Base-by-base conservation (phyloP, 2,113 vertebrate species). In the Falcunculus frontatus region DNA sequence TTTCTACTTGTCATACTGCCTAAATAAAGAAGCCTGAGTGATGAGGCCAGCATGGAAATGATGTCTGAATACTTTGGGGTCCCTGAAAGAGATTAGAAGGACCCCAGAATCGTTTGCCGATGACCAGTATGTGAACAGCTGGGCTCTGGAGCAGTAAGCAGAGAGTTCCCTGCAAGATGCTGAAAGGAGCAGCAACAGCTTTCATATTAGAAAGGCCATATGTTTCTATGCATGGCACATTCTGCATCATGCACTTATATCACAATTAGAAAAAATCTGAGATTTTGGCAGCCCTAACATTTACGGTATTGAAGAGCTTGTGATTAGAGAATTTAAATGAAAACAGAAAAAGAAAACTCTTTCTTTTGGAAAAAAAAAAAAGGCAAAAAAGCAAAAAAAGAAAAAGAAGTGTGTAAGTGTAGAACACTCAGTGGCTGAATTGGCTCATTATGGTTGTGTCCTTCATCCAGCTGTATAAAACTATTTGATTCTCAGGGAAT, bases 161-260 rank as follows among this genome's bases (percentile, higher is more conserved):
- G 82, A 81, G 42, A 78, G 33, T 47, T 78, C 50, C 42, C 23
- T 65, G 29, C 10, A 82, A 95, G 85, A 53, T 41, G 57, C 62
- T 88, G 65, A 73, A 91, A 70, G 37, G n/a, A 96, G 11, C 32
- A 91, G 53, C 16, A 84, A 65, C 59, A 92, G 32, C 53, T 88
- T 94, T 88, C 35, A 4, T 79, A 75, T 72, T 84, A 92, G 41
- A 84, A 95, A 88, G 42, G 16, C 47, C 76, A 67, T 92, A 90
- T 92, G 76, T 52, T 93, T 56, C 76, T n/a, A 26, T 29, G 33
- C 49, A 41, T 35, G 41, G 13, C 25, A 87, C 13, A 82, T 80
- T 59, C 56, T 89, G 22, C 33, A 85, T 85, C 41, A 29, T 47
- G 39, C 39, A 77, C 33, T 90, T 67, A 37, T 13, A 67, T 63